Base-by-base conservation (phyloP, 2,888 invertebrate genomes). In the Beris chalybata region DNA sequence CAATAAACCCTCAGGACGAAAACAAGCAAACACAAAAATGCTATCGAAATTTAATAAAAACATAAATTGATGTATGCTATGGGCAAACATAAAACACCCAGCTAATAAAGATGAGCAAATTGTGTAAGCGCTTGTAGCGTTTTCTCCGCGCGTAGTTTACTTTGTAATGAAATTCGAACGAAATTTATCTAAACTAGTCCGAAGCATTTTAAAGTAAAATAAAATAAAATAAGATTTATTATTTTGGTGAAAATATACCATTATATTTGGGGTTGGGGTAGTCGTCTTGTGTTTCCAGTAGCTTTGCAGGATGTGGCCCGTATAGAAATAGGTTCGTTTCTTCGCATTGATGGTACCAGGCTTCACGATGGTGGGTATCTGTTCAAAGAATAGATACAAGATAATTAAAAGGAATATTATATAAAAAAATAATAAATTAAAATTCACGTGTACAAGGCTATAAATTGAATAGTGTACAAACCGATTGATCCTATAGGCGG, bases 311-410 rank as follows among this genome's bases (percentile, higher is more conserved):
- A 74, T 73, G 71, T 74, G 76, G 59, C 73, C 73, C 63, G 76
- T 76, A 71, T 76, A 74, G 45, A 31, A 67, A 64, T 45, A 66
- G 12, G 54, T 67, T 67, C 12, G 64, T 45, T 65, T 80, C 79
- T 54, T 79, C 74, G 69, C 79, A 64, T 65, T 66, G 73, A 69
- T 73, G 70, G 71, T 74, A 75, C 74, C 74, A 77, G 64, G 75
- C 70, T 9, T 77, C 77, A 2, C 77, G 72, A 11, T 75, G 73
- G 9, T 61, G 61, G 3, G 38, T 6, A 32, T 61, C 61, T 61
- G 12, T 48, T 44, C 48, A 48, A n/a, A 54, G 31, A 31, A 31
- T 31, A 54, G n/a, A 31, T 30, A 22, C 22, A 22, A 22, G n/a
- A 54, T 9, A 31, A 54, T 15, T 4, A 52, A 15, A 52, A 52